Conservation (phyloP, 2,888 invertebrate species). For the Eretmocerus hayati region DNA sequence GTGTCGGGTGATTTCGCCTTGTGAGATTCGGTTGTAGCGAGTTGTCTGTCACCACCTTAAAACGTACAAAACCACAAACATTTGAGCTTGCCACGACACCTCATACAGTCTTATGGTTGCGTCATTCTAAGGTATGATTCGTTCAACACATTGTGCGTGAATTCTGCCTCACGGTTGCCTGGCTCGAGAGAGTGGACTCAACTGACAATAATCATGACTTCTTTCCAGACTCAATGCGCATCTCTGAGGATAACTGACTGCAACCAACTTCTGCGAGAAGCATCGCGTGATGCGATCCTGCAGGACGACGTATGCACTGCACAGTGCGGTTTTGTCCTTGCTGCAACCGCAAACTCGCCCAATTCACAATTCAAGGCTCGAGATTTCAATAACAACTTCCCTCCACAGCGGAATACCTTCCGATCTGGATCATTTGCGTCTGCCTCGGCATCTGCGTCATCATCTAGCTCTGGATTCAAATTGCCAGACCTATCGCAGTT, state of each 20-base stretch:
- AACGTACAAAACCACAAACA: no score
- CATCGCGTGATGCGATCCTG: constrained; percentile 73
- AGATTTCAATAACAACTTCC: constrained; percentile 31
- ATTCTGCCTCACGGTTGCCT: no score
- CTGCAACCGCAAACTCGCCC: constrained; percentile 31
- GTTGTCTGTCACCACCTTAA: no score
- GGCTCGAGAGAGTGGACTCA: no score
- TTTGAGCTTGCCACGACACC: no score
- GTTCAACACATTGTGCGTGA: no score
- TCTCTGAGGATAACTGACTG: constrained; percentile 84
- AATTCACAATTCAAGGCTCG: constrained; percentile 33
- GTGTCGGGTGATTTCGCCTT: no score
- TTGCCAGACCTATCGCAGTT: constrained; percentile 72
- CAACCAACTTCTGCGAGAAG: constrained; percentile 72
- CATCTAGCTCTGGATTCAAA: constrained; percentile 58
- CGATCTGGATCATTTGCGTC: constrained; percentile 33
- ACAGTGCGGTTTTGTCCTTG: constrained; percentile 73
- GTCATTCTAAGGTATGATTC: no score
- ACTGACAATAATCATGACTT: no score
- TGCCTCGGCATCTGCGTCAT: constrained; percentile 18
- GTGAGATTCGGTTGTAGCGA: no score
- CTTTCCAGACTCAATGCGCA: constrained; percentile 79
- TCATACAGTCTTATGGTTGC: no score
- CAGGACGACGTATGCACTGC: constrained; percentile 85
- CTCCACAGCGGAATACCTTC: constrained; percentile 29